Base-by-base conservation (phyloP, 2,888 invertebrate genomes). In the Dione vanillae region DNA sequence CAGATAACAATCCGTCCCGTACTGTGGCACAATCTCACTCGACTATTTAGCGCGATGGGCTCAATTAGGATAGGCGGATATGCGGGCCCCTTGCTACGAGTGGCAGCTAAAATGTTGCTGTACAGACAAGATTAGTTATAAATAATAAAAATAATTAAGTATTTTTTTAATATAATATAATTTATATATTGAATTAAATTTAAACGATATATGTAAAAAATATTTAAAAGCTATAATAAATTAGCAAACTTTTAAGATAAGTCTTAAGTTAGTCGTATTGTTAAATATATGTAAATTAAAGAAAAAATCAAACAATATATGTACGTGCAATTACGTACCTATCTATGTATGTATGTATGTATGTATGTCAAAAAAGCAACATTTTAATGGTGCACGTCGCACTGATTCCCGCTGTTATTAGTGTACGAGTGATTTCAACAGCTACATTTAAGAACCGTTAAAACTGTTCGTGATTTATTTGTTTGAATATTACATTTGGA, bases 21-120 rank as follows among this genome's bases (percentile, higher is more conserved):
- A 51, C 64, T 20, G 62, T 47, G 64, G 82, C 76, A 85, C 90
- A 88, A 88, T 89, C 90, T 85, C 69, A 52, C 62, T 69, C 82
- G 84, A 92, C 92, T 93, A 92, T 93, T 93, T 93, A 93, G 92
- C 92, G 91, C 92, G 86, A 89, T 89, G 85, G 86, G 84, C 83
- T 91, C 92, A 92, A 93, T 92, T 93, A 93, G 91, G 90, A 83
- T 82, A 78, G 82, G 85, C 86, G 92, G 91, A 91, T 92, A 92
- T 92, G 93, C 93, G 93, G 93, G 92, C 91, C 91, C 91, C 91
- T 89, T 85, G 85, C 85, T 84, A 65, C 40, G 49, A 43, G 49
- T 43, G 43, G 59, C 37, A 16, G 67, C 43, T 73, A 73, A 70
- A 73, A 73, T 73, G 61, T 45, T 41, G 8, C 16, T 20, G 6